These are phyloP conservation scores for Bagarius yarrelli DNA, from an alignment of 2,113 vertebrate genomes.

Conservation along the genomic window DNA sequence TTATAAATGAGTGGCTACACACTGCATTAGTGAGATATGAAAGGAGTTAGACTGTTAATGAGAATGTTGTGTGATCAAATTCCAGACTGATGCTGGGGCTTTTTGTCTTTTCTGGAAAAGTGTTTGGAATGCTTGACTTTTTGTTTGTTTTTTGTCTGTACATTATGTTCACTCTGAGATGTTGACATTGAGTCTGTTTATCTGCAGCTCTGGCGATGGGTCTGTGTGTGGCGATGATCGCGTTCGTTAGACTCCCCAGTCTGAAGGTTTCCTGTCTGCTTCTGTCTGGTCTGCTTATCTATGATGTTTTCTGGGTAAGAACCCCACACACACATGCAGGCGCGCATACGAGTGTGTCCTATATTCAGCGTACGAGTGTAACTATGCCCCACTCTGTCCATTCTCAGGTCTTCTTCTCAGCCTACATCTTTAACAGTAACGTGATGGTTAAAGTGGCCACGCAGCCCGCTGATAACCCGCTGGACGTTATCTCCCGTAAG, in stretches of 20 bases:
- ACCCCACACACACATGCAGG: background rate
- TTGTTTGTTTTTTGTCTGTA: background rate
- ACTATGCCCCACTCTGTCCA: background rate
- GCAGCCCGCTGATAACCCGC: slow-evolving; percentile 95
- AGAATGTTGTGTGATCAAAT: too few relatives aligned
- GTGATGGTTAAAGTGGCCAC: slow-evolving; percentile 99
- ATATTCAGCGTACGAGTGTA: background rate
- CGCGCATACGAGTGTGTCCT: background rate
- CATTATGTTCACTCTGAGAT: background rate
- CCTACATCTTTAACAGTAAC: slow-evolving; percentile 99
- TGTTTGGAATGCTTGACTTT: background rate
- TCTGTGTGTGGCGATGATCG: slow-evolving; percentile 98
- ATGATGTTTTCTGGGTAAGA: slow-evolving; percentile 99
- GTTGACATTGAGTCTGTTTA: background rate
- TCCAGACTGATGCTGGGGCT: too few relatives aligned
- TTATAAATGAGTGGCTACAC: too few relatives aligned
- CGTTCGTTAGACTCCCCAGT: slow-evolving; percentile 97
- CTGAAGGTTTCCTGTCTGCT: slow-evolving; percentile 99
- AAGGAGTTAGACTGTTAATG: too few relatives aligned
- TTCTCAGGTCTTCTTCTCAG: slow-evolving; percentile 94
- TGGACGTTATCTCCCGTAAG: slow-evolving; percentile 94
- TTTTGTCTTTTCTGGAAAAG: too few relatives aligned
- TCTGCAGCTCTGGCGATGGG: slow-evolving; percentile 95
- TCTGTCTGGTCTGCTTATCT: slow-evolving; percentile 96
- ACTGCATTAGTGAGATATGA: too few relatives aligned